Conservation (phyloP, 2,888 invertebrate species). For the Osmoderma eremita region DNA sequence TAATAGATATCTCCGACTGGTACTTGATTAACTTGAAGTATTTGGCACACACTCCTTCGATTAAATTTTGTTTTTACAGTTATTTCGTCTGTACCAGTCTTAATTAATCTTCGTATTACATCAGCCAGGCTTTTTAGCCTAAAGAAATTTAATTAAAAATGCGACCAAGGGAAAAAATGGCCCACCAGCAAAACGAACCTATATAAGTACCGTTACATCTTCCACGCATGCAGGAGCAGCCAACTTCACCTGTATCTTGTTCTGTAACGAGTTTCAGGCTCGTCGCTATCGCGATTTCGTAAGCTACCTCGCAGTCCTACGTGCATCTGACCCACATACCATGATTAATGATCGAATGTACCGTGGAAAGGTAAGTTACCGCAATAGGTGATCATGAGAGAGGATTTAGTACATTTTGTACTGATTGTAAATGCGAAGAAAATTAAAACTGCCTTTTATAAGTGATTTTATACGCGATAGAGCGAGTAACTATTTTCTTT, state of each 20-base stretch:
- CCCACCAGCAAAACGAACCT: background rate
- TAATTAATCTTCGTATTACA: too few relatives aligned
- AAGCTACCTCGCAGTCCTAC: background rate
- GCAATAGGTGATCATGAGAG: too few relatives aligned
- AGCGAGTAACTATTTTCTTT: background rate
- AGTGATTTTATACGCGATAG: background rate
- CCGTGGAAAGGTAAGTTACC: background rate
- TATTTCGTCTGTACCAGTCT: too few relatives aligned
- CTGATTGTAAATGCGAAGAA: too few relatives aligned
- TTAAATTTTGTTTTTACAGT: too few relatives aligned
- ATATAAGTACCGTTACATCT: background rate
- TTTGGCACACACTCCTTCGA: too few relatives aligned
- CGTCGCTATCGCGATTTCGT: background rate
- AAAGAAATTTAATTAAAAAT: background rate
- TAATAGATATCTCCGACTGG: too few relatives aligned
- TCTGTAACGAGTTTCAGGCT: background rate
- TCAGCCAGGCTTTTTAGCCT: background rate
- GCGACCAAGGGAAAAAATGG: background rate
- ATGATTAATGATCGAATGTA: constrained; percentile 8
- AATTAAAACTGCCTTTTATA: too few relatives aligned
- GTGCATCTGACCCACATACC: background rate
- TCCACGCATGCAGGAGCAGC: background rate
- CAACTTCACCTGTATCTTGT: background rate
- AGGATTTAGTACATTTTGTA: too few relatives aligned
- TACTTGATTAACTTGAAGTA: too few relatives aligned